Evolutionary conservation across 2,888 invertebrate genomes (phyloP).

Genomic region (Pollenia griseotomentosa): DNA sequence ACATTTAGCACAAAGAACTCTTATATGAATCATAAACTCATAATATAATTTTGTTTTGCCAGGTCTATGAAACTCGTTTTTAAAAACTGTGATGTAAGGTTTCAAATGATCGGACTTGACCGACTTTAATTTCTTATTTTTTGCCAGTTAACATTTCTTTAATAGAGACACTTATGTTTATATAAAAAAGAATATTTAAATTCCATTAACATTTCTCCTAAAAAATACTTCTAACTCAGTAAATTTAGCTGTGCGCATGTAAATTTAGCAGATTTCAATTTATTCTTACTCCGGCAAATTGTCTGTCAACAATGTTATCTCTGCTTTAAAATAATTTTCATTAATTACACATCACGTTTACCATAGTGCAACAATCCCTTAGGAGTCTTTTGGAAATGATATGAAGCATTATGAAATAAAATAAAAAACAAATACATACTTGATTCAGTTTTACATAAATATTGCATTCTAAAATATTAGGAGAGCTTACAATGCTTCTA

Average conservation of each 20-base stretch:
- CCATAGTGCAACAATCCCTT: constrained; percentile 78
- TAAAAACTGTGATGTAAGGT: too few species aligned
- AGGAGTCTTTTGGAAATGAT: constrained; percentile 76
- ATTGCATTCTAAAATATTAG: constrained; percentile 28
- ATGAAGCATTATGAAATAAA: constrained; percentile 35
- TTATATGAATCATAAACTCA: too few species aligned
- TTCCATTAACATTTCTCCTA: background rate
- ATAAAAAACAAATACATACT: background rate
- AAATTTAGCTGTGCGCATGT: constrained; percentile 29
- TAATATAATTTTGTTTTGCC: too few species aligned
- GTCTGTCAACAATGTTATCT: constrained; percentile 58
- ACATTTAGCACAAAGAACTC: too few species aligned
- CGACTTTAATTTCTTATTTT: too few species aligned
- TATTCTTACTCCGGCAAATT: constrained; percentile 41
- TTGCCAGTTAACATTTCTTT: too few species aligned
- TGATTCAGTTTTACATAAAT: constrained; percentile 21
- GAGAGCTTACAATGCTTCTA: background rate
- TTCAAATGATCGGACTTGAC: too few species aligned
- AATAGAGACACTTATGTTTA: too few species aligned
- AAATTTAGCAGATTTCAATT: constrained; percentile 28
- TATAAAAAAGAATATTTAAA: background rate
- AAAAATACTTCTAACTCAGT: background rate
- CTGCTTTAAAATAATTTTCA: constrained; percentile 75
- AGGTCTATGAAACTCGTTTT: too few species aligned
- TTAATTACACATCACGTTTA: constrained; percentile 81